Evolutionary conservation across 1,140 invertebrate genomes (phyloP).

Genomic region (Drosophila mauritiana): DNA sequence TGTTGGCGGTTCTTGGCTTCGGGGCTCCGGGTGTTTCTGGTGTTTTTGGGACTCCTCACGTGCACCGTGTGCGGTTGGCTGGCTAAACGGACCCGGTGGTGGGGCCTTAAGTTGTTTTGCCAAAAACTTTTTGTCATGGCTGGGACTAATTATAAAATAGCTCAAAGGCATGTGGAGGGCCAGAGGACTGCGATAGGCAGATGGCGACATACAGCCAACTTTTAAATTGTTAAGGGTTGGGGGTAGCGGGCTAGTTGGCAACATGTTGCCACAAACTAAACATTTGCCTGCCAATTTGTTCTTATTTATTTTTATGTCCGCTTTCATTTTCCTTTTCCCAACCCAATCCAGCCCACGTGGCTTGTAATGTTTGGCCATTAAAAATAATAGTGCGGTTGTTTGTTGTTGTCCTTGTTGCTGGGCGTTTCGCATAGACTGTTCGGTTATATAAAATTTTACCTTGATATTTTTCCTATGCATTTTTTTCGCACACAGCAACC

Average conservation of each 20-base stretch:
- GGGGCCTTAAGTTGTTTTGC: slow-evolving; percentile 76
- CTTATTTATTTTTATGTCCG: slow-evolving; percentile 81
- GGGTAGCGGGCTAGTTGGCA: slow-evolving; percentile 37
- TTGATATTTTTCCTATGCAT: slow-evolving; percentile 44
- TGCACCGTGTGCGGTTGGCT: slow-evolving; percentile 65
- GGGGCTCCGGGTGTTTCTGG: not conserved
- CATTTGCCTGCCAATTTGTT: slow-evolving; percentile 82
- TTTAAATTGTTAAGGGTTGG: slow-evolving; percentile 47
- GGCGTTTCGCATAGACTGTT: slow-evolving; percentile 34
- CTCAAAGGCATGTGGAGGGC: slow-evolving; percentile 76
- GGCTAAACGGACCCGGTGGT: slow-evolving; percentile 60
- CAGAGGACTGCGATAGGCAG: slow-evolving; percentile 14
- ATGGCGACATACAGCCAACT: slow-evolving; percentile 51
- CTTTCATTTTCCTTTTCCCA: slow-evolving; percentile 43
- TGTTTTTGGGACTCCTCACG: slow-evolving; percentile 46
- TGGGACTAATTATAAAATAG: slow-evolving; percentile 83
- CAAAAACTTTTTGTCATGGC: slow-evolving; percentile 80
- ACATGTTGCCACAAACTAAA: slow-evolving; percentile 73
- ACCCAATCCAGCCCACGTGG: slow-evolving; percentile 40
- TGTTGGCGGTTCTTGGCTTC: slow-evolving; percentile 26
- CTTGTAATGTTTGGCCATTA: slow-evolving; percentile 81
- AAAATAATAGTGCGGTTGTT: slow-evolving; percentile 82
- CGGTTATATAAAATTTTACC: slow-evolving; percentile 62
- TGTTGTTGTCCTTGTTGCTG: slow-evolving; percentile 43
- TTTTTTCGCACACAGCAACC: slow-evolving; percentile 17